Conservation (phyloP, 92 coral and sea anemone genomes). For the Porites rus region DNA sequence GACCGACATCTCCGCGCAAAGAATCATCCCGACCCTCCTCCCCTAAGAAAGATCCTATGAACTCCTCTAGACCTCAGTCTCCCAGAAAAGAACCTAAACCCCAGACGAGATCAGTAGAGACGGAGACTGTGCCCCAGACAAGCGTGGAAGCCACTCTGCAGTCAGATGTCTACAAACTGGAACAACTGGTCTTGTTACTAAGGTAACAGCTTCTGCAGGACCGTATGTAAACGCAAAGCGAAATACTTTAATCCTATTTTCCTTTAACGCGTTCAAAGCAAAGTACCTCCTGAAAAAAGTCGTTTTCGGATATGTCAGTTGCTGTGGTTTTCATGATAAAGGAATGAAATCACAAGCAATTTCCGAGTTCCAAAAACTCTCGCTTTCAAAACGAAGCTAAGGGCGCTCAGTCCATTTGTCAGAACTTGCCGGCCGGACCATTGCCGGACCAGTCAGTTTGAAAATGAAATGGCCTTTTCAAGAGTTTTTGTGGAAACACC, state of each 20-base stretch:
- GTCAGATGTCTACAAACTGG: constrained; percentile 90
- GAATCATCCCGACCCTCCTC: constrained; percentile 76
- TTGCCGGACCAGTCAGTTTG: no score
- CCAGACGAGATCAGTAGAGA: constrained; percentile 87
- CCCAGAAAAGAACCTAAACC: constrained; percentile 87
- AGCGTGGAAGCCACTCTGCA: constrained; percentile 87
- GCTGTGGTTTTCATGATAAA: not conserved
- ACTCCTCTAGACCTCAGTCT: constrained; percentile 77
- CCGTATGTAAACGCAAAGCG: not conserved
- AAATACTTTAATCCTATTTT: no score
- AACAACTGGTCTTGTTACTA: constrained; percentile 87
- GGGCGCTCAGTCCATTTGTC: no score
- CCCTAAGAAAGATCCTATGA: constrained; percentile 55
- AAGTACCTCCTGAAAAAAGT: no score
- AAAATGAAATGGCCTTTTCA: no score
- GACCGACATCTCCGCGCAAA: constrained; percentile 79
- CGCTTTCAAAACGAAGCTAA: no score
- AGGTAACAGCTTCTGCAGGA: constrained; percentile 61
- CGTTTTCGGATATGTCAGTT: no score
- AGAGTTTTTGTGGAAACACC: no score
- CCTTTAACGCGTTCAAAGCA: no score
- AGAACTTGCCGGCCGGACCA: no score
- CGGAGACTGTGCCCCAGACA: constrained; percentile 92
- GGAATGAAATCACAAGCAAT: no score
- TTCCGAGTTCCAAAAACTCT: no score